phyloP scores from a whole-genome alignment of 2,797 vertebrate species.

The Chiloscyllium punctatum region DNA sequence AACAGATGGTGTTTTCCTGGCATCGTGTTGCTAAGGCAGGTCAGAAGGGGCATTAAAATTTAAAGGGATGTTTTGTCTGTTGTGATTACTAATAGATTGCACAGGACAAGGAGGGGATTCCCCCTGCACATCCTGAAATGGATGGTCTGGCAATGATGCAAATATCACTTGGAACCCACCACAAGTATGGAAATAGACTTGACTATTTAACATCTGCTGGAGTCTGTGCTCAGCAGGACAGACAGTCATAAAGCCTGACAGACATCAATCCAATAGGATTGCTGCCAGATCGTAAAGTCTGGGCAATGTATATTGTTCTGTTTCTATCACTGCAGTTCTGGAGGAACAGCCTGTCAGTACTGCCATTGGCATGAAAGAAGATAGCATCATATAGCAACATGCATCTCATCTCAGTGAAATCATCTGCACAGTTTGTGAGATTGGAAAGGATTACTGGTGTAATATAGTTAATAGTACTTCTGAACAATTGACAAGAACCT shows the following conservation, averaged over 20 bases:
- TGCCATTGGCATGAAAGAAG: neutral
- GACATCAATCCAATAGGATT: neutral
- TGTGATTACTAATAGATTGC: neutral
- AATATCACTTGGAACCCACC: too few relatives aligned
- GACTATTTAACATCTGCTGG: neutral
- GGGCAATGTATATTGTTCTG: neutral
- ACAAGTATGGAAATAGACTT: neutral
- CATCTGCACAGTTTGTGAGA: neutral
- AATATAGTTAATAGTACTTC: neutral
- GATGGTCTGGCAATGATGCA: neutral
- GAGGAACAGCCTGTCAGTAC: too few relatives aligned
- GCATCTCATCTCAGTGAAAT: neutral
- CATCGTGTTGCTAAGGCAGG: neutral
- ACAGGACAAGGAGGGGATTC: neutral
- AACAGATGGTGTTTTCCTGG: neutral
- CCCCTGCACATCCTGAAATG: neutral
- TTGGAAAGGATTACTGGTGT: neutral
- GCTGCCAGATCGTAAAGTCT: neutral
- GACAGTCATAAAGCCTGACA: neutral
- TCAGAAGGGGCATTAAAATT: neutral
- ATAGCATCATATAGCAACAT: neutral
- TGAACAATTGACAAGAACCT: neutral
- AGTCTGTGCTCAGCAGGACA: constrained; percentile 16
- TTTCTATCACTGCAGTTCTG: neutral
- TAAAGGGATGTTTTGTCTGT: neutral